Evolutionary conservation across 1,140 invertebrate genomes (phyloP).

Genomic region (Lanistes nyassanus): DNA sequence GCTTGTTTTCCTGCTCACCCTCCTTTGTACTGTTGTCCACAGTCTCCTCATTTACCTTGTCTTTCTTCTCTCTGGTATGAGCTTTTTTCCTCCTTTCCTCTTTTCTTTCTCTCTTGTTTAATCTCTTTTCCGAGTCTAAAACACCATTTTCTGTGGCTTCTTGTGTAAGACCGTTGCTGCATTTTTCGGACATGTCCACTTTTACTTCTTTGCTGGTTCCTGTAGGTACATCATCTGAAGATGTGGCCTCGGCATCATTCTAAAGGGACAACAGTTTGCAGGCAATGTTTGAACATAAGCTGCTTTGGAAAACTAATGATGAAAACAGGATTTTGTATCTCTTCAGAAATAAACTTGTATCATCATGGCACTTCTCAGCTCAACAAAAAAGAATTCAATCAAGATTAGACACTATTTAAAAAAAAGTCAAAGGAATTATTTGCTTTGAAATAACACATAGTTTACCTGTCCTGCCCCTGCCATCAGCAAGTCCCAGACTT

Average conservation of each 20-base stretch:
- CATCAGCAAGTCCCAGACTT: constrained; percentile 47
- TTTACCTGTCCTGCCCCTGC: constrained; percentile 32
- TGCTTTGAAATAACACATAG: too few species aligned
- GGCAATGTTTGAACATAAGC: background rate
- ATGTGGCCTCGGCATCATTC: background rate
- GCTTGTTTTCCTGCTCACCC: constrained; percentile 12
- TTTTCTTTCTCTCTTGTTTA: constrained; percentile 28
- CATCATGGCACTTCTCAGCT: too few species aligned
- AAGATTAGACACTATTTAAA: too few species aligned
- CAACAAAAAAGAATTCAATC: too few species aligned
- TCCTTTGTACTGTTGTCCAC: background rate
- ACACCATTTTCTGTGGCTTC: constrained; percentile 13
- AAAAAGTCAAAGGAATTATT: too few species aligned
- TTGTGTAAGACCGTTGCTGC: constrained; percentile 11
- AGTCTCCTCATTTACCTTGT: constrained; percentile 1
- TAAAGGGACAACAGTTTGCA: constrained; percentile 2
- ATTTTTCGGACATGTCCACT: constrained; percentile 3
- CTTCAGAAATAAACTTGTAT: too few species aligned
- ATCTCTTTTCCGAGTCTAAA: constrained; percentile 24
- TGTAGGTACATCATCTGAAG: constrained; percentile 32
- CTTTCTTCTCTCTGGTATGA: constrained; percentile 27
- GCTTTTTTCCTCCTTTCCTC: constrained; percentile 40
- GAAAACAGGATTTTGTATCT: background rate
- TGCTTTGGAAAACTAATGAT: background rate
- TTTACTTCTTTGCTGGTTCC: constrained; percentile 13